Percentiles rank a stretch among this genome's conserved stretches.
Conservation (phyloP, 2,113 vertebrate genomes). For the Rana temporaria region DNA sequence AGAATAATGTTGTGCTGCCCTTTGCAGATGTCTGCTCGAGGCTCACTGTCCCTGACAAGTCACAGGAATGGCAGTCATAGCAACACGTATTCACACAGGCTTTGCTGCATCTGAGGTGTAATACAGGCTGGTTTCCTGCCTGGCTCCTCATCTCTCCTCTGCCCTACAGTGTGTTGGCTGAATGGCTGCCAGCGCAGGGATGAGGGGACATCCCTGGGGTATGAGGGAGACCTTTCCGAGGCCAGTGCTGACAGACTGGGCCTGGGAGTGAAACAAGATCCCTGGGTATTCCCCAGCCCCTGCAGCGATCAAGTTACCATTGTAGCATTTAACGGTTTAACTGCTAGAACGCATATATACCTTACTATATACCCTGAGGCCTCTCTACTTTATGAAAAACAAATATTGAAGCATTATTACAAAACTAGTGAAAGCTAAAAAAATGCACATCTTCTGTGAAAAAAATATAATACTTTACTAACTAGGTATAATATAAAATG, state of each 20-base stretch:
- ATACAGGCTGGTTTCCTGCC: constrained; percentile 40
- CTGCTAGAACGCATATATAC: constrained; percentile 15
- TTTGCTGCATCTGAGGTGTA: constrained; percentile 24
- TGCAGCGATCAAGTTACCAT: constrained; percentile 45
- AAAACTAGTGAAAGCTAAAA: too few species aligned
- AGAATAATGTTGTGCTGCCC: too few species aligned
- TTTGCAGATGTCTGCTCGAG: neutral
- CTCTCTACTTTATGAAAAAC: too few species aligned
- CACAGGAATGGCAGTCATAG: neutral
- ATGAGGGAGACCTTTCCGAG: constrained; percentile 46
- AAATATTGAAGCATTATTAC: too few species aligned
- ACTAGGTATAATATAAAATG: too few species aligned
- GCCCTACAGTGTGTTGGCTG: constrained; percentile 42
- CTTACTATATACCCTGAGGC: too few species aligned
- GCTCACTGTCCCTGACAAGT: neutral
- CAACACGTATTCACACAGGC: neutral
- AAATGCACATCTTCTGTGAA: too few species aligned
- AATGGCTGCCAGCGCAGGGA: constrained; percentile 38
- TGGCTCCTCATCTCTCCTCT: constrained; percentile 48
- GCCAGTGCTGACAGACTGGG: constrained; percentile 51
- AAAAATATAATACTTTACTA: too few species aligned
- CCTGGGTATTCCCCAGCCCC: constrained; percentile 48
- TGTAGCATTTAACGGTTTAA: constrained; percentile 28
- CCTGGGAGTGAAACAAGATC: constrained; percentile 48
- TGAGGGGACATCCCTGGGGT: constrained; percentile 52